Base-by-base conservation (phyloP, 2,797 vertebrate species). In the Lates japonicus region DNA sequence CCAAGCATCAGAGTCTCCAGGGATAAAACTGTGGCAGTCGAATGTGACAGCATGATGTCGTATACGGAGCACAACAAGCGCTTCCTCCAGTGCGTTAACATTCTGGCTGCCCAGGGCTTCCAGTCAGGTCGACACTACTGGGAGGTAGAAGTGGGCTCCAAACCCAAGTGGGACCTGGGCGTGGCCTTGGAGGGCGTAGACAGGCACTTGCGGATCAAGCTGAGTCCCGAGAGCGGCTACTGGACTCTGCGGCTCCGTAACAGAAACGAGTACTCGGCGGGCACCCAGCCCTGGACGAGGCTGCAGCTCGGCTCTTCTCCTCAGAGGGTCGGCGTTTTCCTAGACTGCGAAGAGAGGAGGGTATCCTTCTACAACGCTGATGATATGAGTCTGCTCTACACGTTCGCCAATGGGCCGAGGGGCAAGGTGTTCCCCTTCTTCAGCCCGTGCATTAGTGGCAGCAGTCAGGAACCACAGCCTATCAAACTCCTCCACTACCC, bases 141-240 rank as follows among this genome's bases (percentile, higher is more conserved):
- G 97, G 97, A 97, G 85, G 96, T 97, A 5, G 95, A 95, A 42
- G 96, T 98, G 85, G 96, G 95, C 71, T 88, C 82, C 70, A 97
- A 96, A 61, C 90, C 94, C 57, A 97, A 97, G 80, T 98, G 96
- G 97, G 97, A 97, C 85, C 70, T 97, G 76, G 97, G 97, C 2
- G 95, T 97, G 74, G 96, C 96, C 0, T 92, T 95, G 0, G 96
- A 97, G 80, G 60, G 83, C 0, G 94, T 96, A 0, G 93, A 97
- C 85, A 79, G 96, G 17, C 88, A 84, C 0, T 86, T 86, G 0
- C 93, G 94, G 62, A 95, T 97, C 86, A 96, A 94, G 90, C 93
- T 97, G 75, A 96, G 95, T 60, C 96, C 96, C 0, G 94, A 95
- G 46, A 97, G 87, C 0, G 97, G 97, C 61, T 97, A 96, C 94